phyloP scores from a whole-genome alignment of 2,888 invertebrate species.

The Mesorhabditis spiculigera region DNA sequence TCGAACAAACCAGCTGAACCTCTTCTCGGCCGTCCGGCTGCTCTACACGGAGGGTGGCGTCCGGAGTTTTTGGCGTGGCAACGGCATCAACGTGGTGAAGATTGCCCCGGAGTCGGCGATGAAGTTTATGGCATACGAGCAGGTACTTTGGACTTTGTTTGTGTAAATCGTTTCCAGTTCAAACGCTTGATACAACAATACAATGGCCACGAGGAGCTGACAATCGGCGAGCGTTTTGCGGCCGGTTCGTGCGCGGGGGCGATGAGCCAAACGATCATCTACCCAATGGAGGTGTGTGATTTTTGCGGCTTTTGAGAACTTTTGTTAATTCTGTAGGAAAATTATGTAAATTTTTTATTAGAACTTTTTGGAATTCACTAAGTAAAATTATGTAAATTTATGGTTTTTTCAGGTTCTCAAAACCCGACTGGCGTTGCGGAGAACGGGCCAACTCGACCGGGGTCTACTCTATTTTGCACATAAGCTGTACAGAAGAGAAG shows the following conservation, averaged over 20 bases:
- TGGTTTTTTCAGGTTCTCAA: slow-evolving; percentile 74
- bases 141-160: slow-evolving; percentile 60
- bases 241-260: slow-evolving; percentile 92
- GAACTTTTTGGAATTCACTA: neutral
- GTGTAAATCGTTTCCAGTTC: slow-evolving; percentile 61
- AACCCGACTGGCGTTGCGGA: slow-evolving; percentile 88
- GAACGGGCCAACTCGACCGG: slow-evolving; percentile 82
- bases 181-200: slow-evolving; percentile 78
- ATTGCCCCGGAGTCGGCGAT: slow-evolving; percentile 97
- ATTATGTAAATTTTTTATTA: neutral
- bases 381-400: neutral
- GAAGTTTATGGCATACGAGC: slow-evolving; percentile 98
- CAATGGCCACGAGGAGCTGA: slow-evolving; percentile 72
- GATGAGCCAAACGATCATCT: slow-evolving; percentile 90
- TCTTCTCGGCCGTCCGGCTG: slow-evolving; percentile 57
- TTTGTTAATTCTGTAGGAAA: neutral
- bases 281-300: slow-evolving; percentile 81
- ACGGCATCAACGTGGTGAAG: slow-evolving; percentile 95
- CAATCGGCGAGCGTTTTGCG: slow-evolving; percentile 83
- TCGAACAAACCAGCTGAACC: slow-evolving; percentile 53
- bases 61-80: slow-evolving; percentile 89
- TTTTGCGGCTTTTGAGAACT: slow-evolving; percentile 20
- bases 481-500: slow-evolving; percentile 83
- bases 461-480: slow-evolving; percentile 83
- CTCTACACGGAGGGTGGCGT: slow-evolving; percentile 91